Evolutionary conservation across 1,140 invertebrate species (phyloP).

Genomic region (Cydia fagiglandana): DNA sequence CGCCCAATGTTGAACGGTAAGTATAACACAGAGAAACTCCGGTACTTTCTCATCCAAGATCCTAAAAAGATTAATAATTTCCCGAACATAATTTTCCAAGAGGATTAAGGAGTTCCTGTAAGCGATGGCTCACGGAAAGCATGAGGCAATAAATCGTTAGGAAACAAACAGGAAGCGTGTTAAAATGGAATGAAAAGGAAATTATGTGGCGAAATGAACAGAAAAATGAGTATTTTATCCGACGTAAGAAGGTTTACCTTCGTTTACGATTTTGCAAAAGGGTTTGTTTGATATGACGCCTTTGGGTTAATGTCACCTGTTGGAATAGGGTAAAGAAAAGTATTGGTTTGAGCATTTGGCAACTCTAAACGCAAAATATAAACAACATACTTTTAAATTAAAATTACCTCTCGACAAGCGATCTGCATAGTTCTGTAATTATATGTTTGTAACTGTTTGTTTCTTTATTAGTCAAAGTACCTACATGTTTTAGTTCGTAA

Average conservation of each 20-base stretch:
- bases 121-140: conserved; percentile 14
- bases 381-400: too few relatives aligned
- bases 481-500: too few relatives aligned
- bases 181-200: conserved; percentile 14
- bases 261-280: background rate
- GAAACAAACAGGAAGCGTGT: conserved; percentile 16
- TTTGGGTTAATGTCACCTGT: background rate
- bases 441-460: too few relatives aligned
- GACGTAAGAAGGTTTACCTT: background rate
- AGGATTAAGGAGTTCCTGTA: conserved; percentile 18
- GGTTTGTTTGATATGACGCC: background rate
- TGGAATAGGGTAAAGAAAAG: background rate
- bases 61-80: conserved; percentile 15
- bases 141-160: conserved; percentile 11
- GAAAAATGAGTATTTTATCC: conserved; percentile 19
- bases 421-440: too few relatives aligned
- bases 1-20: background rate
- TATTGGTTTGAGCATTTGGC: background rate
- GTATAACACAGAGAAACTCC: background rate
- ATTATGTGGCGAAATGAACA: conserved; percentile 18
- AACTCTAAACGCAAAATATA: too few relatives aligned
- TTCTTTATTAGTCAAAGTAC: too few relatives aligned
- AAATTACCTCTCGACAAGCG: too few relatives aligned
- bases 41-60: background rate
- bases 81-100: conserved; percentile 15